Conservation (phyloP, 2,888 invertebrate genomes). For the Pyrochroa serraticornis region DNA sequence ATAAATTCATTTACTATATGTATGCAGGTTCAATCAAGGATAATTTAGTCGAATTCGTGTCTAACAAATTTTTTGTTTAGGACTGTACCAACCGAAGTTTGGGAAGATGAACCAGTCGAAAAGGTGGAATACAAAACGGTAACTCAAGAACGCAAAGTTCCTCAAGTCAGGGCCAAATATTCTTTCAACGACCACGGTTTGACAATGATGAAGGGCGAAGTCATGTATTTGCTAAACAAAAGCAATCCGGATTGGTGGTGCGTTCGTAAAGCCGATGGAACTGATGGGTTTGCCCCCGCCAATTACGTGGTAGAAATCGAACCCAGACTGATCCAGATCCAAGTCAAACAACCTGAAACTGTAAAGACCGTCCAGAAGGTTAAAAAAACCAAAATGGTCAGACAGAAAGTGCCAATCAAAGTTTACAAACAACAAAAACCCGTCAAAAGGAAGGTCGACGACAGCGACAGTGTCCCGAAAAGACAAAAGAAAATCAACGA, state of each 20-base stretch:
- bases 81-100: conserved; percentile 88
- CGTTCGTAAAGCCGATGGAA: conserved; percentile 88
- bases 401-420: conserved; percentile 82
- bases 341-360: conserved; percentile 83
- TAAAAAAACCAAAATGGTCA: conserved; percentile 87
- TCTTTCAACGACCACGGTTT: conserved; percentile 93
- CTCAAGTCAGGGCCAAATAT: conserved; percentile 87
- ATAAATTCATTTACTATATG: no score
- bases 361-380: conserved; percentile 84
- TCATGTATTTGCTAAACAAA: conserved; percentile 89
- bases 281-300: conserved; percentile 96
- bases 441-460: conserved; percentile 58
- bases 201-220: conserved; percentile 88
- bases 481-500: conserved; percentile 79
- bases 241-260: conserved; percentile 99
- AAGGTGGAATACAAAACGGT: conserved; percentile 84
- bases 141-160: conserved; percentile 83
- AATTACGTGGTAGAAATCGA: conserved; percentile 95
- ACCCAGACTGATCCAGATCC: conserved; percentile 83
- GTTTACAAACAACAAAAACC: conserved; percentile 58
- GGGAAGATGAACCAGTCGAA: conserved; percentile 91
- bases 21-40: no score
- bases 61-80: conserved; percentile 27
- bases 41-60: no score
- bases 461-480: conserved; percentile 80